Evolutionary conservation across 2,113 vertebrate genomes (phyloP).

Genomic region (Notechis scutatus): DNA sequence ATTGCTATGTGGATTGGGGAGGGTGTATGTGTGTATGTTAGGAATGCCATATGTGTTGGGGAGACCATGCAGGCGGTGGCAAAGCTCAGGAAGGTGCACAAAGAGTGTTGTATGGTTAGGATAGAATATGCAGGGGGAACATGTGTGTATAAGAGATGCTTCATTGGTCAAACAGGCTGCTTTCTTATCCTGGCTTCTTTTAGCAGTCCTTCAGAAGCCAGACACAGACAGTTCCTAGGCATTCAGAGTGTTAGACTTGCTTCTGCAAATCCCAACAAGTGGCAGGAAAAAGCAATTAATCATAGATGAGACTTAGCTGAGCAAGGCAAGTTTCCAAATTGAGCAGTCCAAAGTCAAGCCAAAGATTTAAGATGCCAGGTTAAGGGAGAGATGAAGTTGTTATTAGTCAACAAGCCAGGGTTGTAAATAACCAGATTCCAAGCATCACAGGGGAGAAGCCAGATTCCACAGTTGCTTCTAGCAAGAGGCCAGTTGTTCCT

Average conservation of each 20-base stretch:
- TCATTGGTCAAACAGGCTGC: not conserved
- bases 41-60: not conserved
- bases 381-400: not conserved
- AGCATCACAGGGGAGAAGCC: not conserved
- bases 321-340: not conserved
- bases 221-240: not conserved
- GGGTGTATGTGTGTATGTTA: not conserved
- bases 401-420: not conserved
- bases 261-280: not conserved
- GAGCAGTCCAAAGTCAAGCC: not conserved
- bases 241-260: not conserved
- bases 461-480: not conserved
- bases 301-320: not conserved
- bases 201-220: not conserved
- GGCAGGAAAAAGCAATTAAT: not conserved
- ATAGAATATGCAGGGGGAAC: not conserved
- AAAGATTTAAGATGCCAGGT: not conserved
- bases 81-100: not conserved
- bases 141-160: not conserved
- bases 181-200: not conserved
- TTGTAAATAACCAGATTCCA: not conserved
- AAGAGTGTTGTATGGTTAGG: not conserved
- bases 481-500: not conserved
- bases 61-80: not conserved
- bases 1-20: not conserved